A percentile compares a stretch with the other conserved stretches of the same genome.
Conservation (phyloP, 2,888 invertebrate species). For the Mystacides longicornis region DNA sequence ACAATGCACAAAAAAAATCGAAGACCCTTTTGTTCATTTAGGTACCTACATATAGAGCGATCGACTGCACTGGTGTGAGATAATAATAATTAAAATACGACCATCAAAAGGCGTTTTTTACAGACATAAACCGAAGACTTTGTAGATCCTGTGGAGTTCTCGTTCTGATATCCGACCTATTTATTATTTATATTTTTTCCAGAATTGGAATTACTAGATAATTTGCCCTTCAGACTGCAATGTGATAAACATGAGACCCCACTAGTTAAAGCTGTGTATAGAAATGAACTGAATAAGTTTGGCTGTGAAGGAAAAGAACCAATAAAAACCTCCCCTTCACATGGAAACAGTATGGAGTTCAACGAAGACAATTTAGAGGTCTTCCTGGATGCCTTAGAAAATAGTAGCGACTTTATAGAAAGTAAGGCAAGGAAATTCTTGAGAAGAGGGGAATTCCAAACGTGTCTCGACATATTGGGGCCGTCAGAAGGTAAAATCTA, state of each 20-base stretch:
- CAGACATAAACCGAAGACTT: no score
- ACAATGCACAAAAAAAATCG: no score
- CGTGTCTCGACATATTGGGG: constrained; percentile 19
- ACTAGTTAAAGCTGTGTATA: constrained; percentile 67
- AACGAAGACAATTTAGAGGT: constrained; percentile 11
- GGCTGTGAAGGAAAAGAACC: constrained; percentile 37
- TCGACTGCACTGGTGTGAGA: no score
- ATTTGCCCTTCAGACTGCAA: constrained; percentile 57
- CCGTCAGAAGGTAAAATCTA: constrained; percentile 18
- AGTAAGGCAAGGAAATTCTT: constrained; percentile 26
- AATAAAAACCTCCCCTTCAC: constrained; percentile 14
- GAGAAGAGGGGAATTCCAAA: constrained; percentile 22
- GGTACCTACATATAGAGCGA: no score
- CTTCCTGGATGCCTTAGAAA: constrained; percentile 22
- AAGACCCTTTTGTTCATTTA: no score
- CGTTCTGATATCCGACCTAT: no score
- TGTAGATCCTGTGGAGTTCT: no score
- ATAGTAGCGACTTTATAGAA: constrained; percentile 34
- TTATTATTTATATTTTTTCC: constrained; percentile 24
- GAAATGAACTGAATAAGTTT: constrained; percentile 80
- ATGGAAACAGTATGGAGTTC: constrained; percentile 4
- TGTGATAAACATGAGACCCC: constrained; percentile 57
- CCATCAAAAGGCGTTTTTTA: no score
- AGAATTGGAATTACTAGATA: constrained; percentile 65
- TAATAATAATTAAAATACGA: no score